Base-by-base conservation (phyloP, 2,888 invertebrate species). In the Drosophila limbata region DNA sequence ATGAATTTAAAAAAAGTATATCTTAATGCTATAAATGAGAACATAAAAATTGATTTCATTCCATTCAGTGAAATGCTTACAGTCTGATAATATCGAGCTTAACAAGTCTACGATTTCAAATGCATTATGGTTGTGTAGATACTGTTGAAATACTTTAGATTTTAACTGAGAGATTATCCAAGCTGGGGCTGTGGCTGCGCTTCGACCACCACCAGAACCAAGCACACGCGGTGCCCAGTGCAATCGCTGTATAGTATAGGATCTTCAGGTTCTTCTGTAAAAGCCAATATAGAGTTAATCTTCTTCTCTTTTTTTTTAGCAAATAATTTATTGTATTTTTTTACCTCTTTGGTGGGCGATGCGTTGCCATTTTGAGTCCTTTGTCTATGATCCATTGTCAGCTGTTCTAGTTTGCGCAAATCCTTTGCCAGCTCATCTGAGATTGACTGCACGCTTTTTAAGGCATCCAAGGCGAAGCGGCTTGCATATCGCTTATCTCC, bases 401-500 rank as follows among this genome's bases (percentile, higher is more conserved):
- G 78, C 53, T 81, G 73, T 4, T 89, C 85, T 3, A 92, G 67
- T 10, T 82, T 81, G 4, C 69, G 68, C 3, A 92, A 64, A 50
- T 91, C 88, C 37, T 81, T 71, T 6, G 84, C 81, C 25, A 92
- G 83, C 48, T 91, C 91, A 17, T 87, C 79, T 0, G 92, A 81
- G 3, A 88, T 79, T 0, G 78, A 73, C 31, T 87, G 79, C 3
- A 92, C 69, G 50, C 92, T 92, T n/a, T 82, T 79, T 3, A 92
- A 51, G 0, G 92, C 91, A 39, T 92, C 90, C n/a, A 92, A 40
- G 0, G 92, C 91, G 60, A 91, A 91, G 47, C 90, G 86, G 57
- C 92, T 92, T 0, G 92, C 92, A 69, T 90, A 92, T n/a, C 84
- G 81, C 19, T 90, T 92, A 11, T 92, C 92, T 4, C 91, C 92